phyloP scores from a whole-genome alignment of 2,797 vertebrate genomes.

The Coranthus polyacanthus region DNA sequence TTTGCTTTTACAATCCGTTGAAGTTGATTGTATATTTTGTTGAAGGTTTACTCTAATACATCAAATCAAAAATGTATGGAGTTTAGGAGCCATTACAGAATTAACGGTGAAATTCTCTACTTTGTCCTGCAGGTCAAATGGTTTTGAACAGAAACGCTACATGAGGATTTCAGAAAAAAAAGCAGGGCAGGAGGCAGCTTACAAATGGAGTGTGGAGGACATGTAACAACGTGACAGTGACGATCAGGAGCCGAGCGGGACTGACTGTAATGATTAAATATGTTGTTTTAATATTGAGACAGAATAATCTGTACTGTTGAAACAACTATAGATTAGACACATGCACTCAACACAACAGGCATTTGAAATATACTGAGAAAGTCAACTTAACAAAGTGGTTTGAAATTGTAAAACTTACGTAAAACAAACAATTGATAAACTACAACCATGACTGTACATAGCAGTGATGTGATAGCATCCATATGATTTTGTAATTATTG shows the following conservation, averaged over 20 bases:
- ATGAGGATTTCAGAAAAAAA: conserved; percentile 91
- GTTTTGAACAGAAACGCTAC: conserved; percentile 95
- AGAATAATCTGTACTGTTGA: conserved; percentile 8
- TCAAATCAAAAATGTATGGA: background rate
- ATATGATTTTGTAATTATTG: conserved; percentile 47
- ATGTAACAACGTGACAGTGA: conserved; percentile 84
- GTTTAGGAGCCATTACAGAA: background rate
- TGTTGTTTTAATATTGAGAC: background rate
- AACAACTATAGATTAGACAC: conserved; percentile 15
- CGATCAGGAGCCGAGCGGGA: background rate
- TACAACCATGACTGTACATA: conserved; percentile 44
- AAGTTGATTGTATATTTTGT: background rate
- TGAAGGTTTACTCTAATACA: background rate
- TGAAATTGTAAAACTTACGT: conserved; percentile 29
- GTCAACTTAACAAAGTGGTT: conserved; percentile 10
- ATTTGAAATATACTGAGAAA: conserved; percentile 15
- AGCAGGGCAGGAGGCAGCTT: conserved; percentile 92
- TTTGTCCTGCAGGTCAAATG: conserved; percentile 89
- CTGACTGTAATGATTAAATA: background rate
- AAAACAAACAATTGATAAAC: conserved; percentile 1
- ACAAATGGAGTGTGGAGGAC: conserved; percentile 99
- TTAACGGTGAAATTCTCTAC: conserved; percentile 6
- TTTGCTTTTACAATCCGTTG: background rate
- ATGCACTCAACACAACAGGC: background rate
- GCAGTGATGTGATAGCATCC: conserved; percentile 21